Evolutionary conservation across 2,113 vertebrate genomes (phyloP).

Genomic region (Gopherus evgoodei): DNA sequence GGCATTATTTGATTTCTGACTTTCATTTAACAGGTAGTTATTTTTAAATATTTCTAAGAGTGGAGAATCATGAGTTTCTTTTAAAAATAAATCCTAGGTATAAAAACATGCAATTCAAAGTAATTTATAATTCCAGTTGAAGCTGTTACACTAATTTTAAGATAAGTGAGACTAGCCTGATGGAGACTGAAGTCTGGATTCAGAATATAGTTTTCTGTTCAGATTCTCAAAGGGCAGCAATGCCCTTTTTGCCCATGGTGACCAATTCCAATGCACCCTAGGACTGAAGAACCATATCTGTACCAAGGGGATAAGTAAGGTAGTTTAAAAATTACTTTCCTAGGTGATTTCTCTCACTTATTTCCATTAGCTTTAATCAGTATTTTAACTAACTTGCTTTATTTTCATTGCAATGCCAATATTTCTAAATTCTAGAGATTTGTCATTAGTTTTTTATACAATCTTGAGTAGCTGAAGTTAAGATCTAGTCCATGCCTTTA

Average conservation of each 20-base stretch:
- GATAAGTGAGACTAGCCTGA: not conserved
- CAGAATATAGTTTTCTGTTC: not conserved
- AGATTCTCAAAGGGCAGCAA: constrained; percentile 16
- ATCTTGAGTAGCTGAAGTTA: constrained; percentile 70
- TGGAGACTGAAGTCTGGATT: not conserved
- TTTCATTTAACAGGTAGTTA: not conserved
- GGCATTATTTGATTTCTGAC: constrained; percentile 17
- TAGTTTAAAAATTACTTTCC: constrained; percentile 35
- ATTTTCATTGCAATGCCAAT: constrained; percentile 71
- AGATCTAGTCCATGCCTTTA: constrained; percentile 50
- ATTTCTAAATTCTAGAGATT: constrained; percentile 72
- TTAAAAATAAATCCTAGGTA: not conserved
- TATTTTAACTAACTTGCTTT: constrained; percentile 67
- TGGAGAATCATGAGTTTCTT: not conserved
- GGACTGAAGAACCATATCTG: constrained; percentile 18
- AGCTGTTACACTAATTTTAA: not conserved
- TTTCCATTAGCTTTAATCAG: constrained; percentile 32
- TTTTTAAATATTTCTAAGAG: not conserved
- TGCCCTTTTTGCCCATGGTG: not conserved
- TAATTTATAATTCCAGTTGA: not conserved
- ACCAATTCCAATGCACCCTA: not conserved
- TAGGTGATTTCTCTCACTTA: not conserved
- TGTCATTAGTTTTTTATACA: constrained; percentile 71
- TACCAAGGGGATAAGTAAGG: constrained; percentile 13
- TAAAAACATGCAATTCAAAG: not conserved